These are phyloP conservation scores for Prorops nasuta DNA, from an alignment of 1,140 invertebrate genomes.

Conservation along the genomic window DNA sequence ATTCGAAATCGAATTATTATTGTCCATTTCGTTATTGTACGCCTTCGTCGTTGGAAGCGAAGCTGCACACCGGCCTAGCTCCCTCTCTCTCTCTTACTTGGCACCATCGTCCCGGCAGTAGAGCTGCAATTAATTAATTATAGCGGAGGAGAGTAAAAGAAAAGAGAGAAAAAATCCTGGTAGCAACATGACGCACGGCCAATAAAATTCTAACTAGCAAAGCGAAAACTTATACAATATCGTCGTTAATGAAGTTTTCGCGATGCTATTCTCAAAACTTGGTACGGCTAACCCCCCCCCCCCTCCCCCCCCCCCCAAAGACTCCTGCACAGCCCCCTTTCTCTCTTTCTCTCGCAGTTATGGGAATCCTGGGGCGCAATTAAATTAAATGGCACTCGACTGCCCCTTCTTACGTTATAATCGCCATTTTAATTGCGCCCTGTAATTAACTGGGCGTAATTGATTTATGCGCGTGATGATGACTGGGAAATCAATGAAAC, in stretches of 20 bases:
- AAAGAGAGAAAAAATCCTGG: too few species aligned
- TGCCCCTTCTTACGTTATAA: slow-evolving; percentile 13
- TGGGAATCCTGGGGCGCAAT: slow-evolving; percentile 1
- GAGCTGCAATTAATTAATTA: neutral
- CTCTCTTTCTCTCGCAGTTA: too few species aligned
- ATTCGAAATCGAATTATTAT: slow-evolving; percentile 20
- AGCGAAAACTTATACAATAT: slow-evolving; percentile 13
- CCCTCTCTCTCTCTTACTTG: too few species aligned
- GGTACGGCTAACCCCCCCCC: too few species aligned
- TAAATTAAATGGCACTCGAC: slow-evolving; percentile 11
- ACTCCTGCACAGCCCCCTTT: too few species aligned
- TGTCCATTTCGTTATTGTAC: slow-evolving; percentile 9
- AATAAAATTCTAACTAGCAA: too few species aligned
- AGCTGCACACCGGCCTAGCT: too few species aligned
- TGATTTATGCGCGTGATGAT: slow-evolving; percentile 6
- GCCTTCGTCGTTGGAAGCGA: slow-evolving; percentile 1
- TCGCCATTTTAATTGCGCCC: slow-evolving; percentile 10
- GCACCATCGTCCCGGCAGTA: too few species aligned
- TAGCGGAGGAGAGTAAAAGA: neutral
- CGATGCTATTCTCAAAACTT: slow-evolving; percentile 9
- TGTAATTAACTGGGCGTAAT: slow-evolving; percentile 11
- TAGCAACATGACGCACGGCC: neutral
- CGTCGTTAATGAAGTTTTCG: slow-evolving; percentile 10
- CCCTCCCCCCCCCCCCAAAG: too few species aligned
- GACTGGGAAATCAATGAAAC: too few species aligned